phyloP scores from a whole-genome alignment of 2,888 invertebrate species.

The Tanypteryx hageni region DNA sequence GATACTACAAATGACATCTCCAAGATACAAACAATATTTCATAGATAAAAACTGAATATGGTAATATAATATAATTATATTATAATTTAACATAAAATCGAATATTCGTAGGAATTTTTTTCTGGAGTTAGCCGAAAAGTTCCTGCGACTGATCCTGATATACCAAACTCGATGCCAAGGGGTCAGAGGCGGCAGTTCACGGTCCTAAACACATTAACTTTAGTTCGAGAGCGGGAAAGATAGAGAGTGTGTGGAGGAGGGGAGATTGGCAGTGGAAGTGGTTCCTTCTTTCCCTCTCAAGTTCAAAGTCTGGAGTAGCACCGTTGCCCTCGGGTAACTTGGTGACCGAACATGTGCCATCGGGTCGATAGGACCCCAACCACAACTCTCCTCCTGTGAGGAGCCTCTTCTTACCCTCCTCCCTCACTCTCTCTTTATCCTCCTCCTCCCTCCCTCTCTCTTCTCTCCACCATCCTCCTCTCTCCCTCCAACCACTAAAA shows the following conservation, averaged over 20 bases:
- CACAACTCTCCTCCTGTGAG: neutral
- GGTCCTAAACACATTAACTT: too few species aligned
- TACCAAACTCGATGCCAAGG: too few species aligned
- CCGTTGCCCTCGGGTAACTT: neutral
- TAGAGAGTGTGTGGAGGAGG: neutral
- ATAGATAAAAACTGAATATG: too few species aligned
- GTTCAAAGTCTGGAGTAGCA: neutral
- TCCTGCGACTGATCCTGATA: too few species aligned
- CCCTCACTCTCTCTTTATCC: neutral
- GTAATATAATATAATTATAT: too few species aligned
- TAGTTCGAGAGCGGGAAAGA: neutral
- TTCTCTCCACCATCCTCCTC: neutral
- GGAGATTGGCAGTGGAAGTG: neutral
- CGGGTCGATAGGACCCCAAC: constrained; percentile 12
- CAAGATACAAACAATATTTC: too few species aligned
- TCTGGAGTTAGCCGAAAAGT: too few species aligned
- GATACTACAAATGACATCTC: too few species aligned
- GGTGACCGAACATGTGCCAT: neutral
- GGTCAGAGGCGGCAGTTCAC: too few species aligned
- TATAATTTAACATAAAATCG: too few species aligned
- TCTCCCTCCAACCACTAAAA: neutral
- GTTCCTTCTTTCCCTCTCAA: neutral
- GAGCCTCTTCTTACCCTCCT: constrained; percentile 11
- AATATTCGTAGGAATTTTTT: too few species aligned
- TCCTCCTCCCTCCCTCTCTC: neutral